Evolutionary conservation across 2,113 vertebrate species (phyloP).

Genomic region (Sciurus niger): DNA sequence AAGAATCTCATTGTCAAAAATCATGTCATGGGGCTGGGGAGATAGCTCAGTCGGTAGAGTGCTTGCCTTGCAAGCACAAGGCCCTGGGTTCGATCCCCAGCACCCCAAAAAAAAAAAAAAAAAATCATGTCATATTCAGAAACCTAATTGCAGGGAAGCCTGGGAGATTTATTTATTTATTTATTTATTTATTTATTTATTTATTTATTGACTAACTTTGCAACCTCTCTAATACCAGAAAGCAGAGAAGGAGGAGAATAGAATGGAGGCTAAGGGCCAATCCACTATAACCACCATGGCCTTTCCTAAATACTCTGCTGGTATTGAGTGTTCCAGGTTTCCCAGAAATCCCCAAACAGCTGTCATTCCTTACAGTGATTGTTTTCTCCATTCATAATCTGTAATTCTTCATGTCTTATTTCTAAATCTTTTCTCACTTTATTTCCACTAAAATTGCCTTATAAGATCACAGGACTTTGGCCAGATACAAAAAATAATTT

Average conservation of each 20-base stretch:
- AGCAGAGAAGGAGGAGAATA: background rate
- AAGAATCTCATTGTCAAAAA: conserved; percentile 12
- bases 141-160: background rate
- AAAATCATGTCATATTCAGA: conserved; percentile 23
- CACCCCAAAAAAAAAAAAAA: no score
- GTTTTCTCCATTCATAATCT: background rate
- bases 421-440: conserved; percentile 32
- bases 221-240: background rate
- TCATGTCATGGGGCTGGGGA: no score
- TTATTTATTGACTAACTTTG: background rate
- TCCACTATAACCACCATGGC: background rate
- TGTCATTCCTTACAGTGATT: background rate
- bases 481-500: conserved; percentile 2
- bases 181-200: no score
- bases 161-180: background rate
- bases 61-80: no score
- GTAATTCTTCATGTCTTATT: background rate
- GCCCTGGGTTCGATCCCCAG: no score
- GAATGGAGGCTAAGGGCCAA: background rate
- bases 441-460: background rate
- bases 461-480: background rate
- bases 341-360: background rate
- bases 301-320: background rate
- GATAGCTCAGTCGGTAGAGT: no score
- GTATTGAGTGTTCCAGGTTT: background rate